Conservation (phyloP, 1,140 invertebrate species). For the Zaprionus ghesquierei region DNA sequence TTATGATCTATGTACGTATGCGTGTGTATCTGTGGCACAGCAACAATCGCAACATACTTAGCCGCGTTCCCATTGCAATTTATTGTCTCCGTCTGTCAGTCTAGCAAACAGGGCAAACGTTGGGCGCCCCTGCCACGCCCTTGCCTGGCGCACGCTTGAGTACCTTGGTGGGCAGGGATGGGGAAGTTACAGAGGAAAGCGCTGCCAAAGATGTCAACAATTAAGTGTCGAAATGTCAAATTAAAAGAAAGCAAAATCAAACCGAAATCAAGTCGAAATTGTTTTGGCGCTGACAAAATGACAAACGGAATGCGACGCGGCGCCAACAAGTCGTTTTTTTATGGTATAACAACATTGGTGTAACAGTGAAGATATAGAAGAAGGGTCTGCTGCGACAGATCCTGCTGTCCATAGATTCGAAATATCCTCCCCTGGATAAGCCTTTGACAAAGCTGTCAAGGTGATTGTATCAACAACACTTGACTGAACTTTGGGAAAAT, state of each 20-base stretch:
- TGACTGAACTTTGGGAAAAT: no score
- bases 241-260: conserved; percentile 43
- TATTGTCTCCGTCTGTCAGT: conserved; percentile 32
- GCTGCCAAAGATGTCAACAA: conserved; percentile 45
- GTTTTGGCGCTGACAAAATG: conserved; percentile 51
- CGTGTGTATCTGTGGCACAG: conserved; percentile 26
- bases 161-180: background rate
- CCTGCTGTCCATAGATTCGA: background rate
- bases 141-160: background rate
- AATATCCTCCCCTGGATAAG: background rate
- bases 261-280: conserved; percentile 35
- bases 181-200: rapidly evolving
- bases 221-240: conserved; percentile 61
- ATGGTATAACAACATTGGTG: background rate
- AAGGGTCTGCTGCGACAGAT: background rate
- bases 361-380: background rate
- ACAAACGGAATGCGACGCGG: conserved; percentile 6
- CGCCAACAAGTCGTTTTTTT: background rate
- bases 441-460: background rate
- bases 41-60: conserved; percentile 56
- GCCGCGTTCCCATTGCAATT: conserved; percentile 55
- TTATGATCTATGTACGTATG: conserved; percentile 63
- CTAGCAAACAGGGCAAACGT: no score
- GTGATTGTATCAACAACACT: background rate
- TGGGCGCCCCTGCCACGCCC: background rate